These are phyloP conservation scores for Cyclura pinguis DNA, from an alignment of 2,797 vertebrate genomes.

Conservation along the genomic window DNA sequence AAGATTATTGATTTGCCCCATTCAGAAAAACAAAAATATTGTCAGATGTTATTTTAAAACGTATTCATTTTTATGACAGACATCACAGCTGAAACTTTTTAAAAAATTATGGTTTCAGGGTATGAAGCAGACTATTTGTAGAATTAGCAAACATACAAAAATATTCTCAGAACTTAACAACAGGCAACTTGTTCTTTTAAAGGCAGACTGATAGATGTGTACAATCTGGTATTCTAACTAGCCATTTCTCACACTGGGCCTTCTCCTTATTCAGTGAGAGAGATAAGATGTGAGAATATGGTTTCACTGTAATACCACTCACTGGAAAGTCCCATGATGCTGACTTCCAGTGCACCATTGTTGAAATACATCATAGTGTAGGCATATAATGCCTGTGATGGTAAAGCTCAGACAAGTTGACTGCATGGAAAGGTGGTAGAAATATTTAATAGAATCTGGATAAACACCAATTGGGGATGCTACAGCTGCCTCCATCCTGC, in stretches of 20 bases:
- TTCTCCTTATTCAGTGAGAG: neutral
- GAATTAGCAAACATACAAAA: slow-evolving; percentile 29
- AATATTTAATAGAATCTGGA: slow-evolving; percentile 1
- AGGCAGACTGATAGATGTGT: slow-evolving; percentile 33
- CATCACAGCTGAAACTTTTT: slow-evolving; percentile 46
- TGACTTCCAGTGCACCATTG: neutral
- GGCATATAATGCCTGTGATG: neutral
- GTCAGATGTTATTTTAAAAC: slow-evolving; percentile 50
- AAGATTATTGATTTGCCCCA: slow-evolving; percentile 47
- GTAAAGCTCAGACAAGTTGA: neutral
- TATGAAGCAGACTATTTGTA: slow-evolving; percentile 45
- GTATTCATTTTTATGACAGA: slow-evolving; percentile 55
- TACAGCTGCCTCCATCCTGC: too few species aligned
- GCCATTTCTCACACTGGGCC: neutral
- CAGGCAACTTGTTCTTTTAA: slow-evolving; percentile 36
- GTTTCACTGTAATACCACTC: neutral
- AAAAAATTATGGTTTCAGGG: slow-evolving; percentile 46
- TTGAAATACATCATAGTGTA: neutral
- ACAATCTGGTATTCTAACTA: slow-evolving; percentile 16
- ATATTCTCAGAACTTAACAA: slow-evolving; percentile 28
- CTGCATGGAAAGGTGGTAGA: neutral
- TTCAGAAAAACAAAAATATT: slow-evolving; percentile 32
- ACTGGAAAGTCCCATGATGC: neutral
- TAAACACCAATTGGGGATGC: neutral
- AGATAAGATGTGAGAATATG: neutral